Conservation (phyloP, 2,113 vertebrate species). For the Calyptommatus sinebrachiatus region DNA sequence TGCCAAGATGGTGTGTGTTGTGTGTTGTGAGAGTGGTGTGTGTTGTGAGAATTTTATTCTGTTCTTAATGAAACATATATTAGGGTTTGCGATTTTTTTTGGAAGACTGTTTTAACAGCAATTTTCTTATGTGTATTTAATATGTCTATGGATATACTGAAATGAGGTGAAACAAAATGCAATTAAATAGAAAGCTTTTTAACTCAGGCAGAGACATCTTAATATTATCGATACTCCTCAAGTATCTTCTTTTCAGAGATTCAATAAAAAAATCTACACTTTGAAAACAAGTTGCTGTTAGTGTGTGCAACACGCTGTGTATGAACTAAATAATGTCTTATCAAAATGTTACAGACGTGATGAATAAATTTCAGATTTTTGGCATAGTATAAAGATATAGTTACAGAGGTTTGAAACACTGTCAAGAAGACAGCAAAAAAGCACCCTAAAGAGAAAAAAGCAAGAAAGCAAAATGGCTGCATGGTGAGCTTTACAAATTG, state of each 20-base stretch:
- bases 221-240: background rate
- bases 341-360: no score
- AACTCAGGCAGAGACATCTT: background rate
- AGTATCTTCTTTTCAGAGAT: constrained; percentile 20
- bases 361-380: no score
- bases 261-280: background rate
- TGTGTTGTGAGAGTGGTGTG: no score
- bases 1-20: no score
- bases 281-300: background rate
- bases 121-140: constrained; percentile 30
- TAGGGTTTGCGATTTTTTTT: constrained; percentile 26
- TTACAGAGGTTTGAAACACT: no score
- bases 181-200: background rate
- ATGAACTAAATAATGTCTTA: no score
- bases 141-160: background rate
- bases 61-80: constrained; percentile 38
- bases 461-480: no score
- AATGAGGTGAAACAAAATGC: constrained; percentile 30
- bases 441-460: no score
- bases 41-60: constrained; percentile 18
- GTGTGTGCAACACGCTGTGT: background rate
- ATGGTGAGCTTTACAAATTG: no score
- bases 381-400: background rate
- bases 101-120: constrained; percentile 32
- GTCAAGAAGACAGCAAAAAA: no score